Evolutionary conservation across 2,113 vertebrate species (phyloP), one percentile per base, ranked within the genome.

Genomic region (Anarrhichthys ocellatus): DNA sequence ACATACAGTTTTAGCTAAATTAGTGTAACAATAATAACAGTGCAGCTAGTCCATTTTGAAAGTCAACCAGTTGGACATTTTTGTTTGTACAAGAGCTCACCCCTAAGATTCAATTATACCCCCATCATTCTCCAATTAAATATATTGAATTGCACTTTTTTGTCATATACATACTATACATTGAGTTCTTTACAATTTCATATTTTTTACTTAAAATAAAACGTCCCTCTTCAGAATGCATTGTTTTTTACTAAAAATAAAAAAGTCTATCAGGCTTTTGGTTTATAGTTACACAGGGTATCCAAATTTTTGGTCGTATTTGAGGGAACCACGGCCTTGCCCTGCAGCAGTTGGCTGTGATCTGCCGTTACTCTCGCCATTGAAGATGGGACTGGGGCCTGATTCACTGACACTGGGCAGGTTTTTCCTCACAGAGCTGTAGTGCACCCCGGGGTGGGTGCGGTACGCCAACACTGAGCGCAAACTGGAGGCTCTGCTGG

Each of bases 261-360:
- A 75, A 42, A 64, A 66, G 46, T 64, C 69, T 36, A 6, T 72
- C 6, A 71, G 2, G 44, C 4, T 2, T 29, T 10, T 52, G 56
- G 38, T 8, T 40, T 18, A 40, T 2, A 8, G 42, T 90, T 86
- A 96, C 65, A 96, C 95, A 0, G 95, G 64, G 67, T 93, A 95
- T 76, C 95, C 95, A 2, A 93, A 95, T 72, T 2, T 63, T 50
- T 83, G 92, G 91, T 94, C 92, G 4, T 95, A 96, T 9, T 70
- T 77, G n/a, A 90, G 82, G 1, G 52, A 9, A 13, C 73, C 2
- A 3, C 61, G 46, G 4, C 4, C 76, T 7, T n/a, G 24, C 13
- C 2, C 52, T 5, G n/a, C 46, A 9, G 50, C 4, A 6, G 29
- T 18, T 1, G 77, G 14, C 54, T 34, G 50, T 1, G 71, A 32